Evolutionary conservation across 1,140 invertebrate genomes (phyloP), one percentile per base, ranked within the genome.

Genomic region (Drosophila aff.): DNA sequence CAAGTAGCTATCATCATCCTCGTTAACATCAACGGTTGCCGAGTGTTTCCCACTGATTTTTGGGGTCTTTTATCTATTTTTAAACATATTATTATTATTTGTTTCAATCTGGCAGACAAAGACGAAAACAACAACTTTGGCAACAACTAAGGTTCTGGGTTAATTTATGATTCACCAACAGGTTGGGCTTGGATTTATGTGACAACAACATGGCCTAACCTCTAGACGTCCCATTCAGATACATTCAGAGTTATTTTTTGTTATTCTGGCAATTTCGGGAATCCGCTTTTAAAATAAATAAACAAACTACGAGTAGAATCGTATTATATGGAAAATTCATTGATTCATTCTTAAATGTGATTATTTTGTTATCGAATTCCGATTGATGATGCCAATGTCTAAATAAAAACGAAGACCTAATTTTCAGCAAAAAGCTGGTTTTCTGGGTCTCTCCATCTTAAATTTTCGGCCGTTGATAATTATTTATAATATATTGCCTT

Each of bases 391-490:
- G 85, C 85, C 81, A 91, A 71, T 59, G 68, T 91, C 85, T 90
- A 90, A 90, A 90, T 80, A 72, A 90, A 90, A 90, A 90, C 82
- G 72, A 83, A 91, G 85, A 90, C 86, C 85, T 90, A 91, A 90
- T 90, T 89, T 89, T 11, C 40, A 62, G 52, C 53, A 33, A 65
- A 62, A 60, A 85, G 49, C 86, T 61, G 82, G 85, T 90, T 89
- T 81, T 64, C 31, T 62, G 68, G 62, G 59, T 38, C 57, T 55
- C 55, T 55, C 41, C 38, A 23, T 76, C 53, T 71, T 47, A 59
- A 58, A 60, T 47, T 68, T 63, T 76, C 26, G 53, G 15, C 15
- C 16, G 46, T 57, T 72, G 52, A 43, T 72, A 50, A 73, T 73
- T 72, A 73, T 60, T 73, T 52, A 60, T 61, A 82, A 78, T 77